Conservation (phyloP, 1,140 invertebrate genomes). For the Heliconius congener region DNA sequence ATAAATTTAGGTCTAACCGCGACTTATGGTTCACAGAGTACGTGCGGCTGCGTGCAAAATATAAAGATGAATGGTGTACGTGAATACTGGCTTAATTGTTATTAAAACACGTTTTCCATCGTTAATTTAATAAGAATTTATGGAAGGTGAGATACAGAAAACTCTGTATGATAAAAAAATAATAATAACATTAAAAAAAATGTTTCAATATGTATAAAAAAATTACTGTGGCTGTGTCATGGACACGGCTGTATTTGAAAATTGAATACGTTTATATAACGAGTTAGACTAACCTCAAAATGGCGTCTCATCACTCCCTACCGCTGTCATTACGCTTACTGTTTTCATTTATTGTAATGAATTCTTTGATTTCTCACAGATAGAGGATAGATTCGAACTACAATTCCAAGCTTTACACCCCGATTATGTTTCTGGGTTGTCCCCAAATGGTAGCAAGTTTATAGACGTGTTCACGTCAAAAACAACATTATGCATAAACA, state of each 20-base stretch:
- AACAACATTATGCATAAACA: too few relatives aligned
- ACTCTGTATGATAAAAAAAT: neutral
- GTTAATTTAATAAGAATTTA: slow-evolving; percentile 18
- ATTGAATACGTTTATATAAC: too few relatives aligned
- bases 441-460: too few relatives aligned
- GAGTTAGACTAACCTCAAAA: too few relatives aligned
- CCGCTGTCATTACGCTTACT: too few relatives aligned
- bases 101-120: slow-evolving; percentile 3
- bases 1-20: slow-evolving; percentile 29
- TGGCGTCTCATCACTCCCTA: too few relatives aligned
- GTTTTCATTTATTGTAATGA: too few relatives aligned
- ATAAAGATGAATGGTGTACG: slow-evolving; percentile 13
- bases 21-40: slow-evolving; percentile 27
- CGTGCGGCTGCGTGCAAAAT: slow-evolving; percentile 18
- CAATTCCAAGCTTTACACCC: neutral
- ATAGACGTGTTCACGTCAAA: too few relatives aligned
- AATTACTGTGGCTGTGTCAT: neutral
- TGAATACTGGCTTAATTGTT: slow-evolving; percentile 17
- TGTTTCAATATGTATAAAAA: too few relatives aligned
- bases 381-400: neutral
- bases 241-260: neutral
- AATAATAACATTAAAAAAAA: neutral
- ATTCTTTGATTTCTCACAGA: too few relatives aligned
- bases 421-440: too few relatives aligned
- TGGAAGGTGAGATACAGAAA: neutral